Conservation (phyloP, 2,888 invertebrate genomes). For the Drosophila dives region DNA sequence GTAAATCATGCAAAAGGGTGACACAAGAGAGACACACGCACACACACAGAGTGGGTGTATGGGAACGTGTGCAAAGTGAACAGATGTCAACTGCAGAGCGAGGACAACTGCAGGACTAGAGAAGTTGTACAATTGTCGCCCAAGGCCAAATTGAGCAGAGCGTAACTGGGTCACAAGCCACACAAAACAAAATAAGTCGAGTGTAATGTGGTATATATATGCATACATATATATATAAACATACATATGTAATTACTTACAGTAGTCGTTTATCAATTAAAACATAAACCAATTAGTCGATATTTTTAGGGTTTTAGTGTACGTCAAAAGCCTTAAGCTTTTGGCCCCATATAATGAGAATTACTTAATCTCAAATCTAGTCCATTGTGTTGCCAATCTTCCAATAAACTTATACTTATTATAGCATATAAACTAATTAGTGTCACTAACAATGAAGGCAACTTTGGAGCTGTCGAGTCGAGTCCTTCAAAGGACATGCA, state of each 20-base stretch:
- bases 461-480: constrained; percentile 36
- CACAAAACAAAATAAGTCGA: constrained; percentile 47
- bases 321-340: neutral
- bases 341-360: neutral
- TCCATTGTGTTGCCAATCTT: neutral
- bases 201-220: constrained; percentile 5
- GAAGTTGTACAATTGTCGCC: constrained; percentile 64
- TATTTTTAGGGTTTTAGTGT: neutral
- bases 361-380: neutral
- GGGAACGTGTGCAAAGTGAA: constrained; percentile 29
- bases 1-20: constrained; percentile 70
- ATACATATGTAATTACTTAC: neutral
- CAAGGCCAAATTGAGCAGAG: constrained; percentile 65
- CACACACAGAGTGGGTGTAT: constrained; percentile 7
- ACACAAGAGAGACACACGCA: constrained; percentile 42
- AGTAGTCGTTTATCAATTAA: neutral
- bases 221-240: neutral
- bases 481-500: constrained; percentile 59
- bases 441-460: constrained; percentile 30
- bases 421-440: constrained; percentile 42
- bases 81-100: constrained; percentile 73
- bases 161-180: constrained; percentile 53
- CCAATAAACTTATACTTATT: neutral
- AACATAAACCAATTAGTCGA: neutral
- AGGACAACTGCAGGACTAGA: constrained; percentile 68